A percentile compares a stretch with the other conserved stretches of the same genome.
phyloP scores from a whole-genome alignment of 2,797 vertebrate species.

The Setipinna tenuifilis region DNA sequence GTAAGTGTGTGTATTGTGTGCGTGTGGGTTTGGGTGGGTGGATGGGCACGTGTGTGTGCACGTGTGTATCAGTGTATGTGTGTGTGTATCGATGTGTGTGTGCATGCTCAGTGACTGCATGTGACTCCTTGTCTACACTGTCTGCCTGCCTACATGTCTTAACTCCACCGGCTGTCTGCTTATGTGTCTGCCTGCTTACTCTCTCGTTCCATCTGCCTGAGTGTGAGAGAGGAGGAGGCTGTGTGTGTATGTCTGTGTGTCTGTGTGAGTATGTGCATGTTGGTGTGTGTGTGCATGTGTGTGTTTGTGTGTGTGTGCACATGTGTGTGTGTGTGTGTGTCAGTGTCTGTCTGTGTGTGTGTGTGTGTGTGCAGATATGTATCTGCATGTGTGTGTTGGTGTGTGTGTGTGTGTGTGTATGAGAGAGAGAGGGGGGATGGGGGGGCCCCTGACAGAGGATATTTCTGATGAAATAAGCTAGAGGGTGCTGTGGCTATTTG shows the following conservation, averaged over 20 bases:
- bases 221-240: neutral
- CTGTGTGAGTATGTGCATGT: too few relatives aligned
- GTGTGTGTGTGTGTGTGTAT: neutral
- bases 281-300: too few relatives aligned
- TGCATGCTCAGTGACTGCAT: constrained; percentile 28
- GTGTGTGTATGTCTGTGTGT: too few relatives aligned
- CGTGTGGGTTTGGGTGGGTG: neutral
- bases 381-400: too few relatives aligned
- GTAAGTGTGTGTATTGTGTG: neutral
- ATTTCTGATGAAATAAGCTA: constrained; percentile 60
- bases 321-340: too few relatives aligned
- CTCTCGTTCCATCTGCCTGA: constrained; percentile 47
- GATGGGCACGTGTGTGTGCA: neutral
- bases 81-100: neutral
- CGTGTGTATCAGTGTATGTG: neutral
- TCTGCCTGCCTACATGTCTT: constrained; percentile 17
- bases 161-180: constrained; percentile 53
- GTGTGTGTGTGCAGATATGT: too few relatives aligned
- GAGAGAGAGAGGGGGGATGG: neutral
- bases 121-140: constrained; percentile 9
- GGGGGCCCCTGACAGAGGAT: neutral
- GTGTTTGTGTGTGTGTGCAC: too few relatives aligned
- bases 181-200: constrained; percentile 51
- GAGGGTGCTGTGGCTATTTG: constrained; percentile 72
- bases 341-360: too few relatives aligned